Percentiles rank a stretch among this genome's conserved stretches.
Evolutionary conservation across 2,113 vertebrate species (phyloP).

Genomic region (Nothobranchius furzeri): DNA sequence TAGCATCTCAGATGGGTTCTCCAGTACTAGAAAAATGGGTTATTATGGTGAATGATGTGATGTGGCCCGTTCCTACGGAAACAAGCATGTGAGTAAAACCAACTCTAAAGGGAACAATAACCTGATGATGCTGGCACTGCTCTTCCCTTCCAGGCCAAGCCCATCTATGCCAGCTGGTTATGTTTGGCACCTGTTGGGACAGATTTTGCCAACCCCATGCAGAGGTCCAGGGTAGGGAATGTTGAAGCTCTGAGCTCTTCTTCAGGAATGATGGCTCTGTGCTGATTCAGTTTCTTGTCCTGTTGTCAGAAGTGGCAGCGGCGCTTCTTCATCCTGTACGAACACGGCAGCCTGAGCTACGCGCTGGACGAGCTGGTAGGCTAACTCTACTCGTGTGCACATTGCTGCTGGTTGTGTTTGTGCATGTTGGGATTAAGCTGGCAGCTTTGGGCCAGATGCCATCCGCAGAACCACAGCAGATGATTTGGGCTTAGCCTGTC

Average conservation of each 20-base stretch:
- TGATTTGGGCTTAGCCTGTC: conserved; percentile 58
- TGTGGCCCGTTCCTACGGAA: no score
- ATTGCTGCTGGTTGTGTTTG: conserved; percentile 1
- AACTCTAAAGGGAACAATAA: no score
- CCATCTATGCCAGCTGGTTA: conserved; percentile 75
- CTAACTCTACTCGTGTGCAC: not conserved
- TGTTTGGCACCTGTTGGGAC: conserved; percentile 79
- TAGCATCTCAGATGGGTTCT: no score
- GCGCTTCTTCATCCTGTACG: conserved; percentile 77
- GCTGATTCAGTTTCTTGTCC: not conserved
- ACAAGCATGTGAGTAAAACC: no score
- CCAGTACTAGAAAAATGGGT: no score
- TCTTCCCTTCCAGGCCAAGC: conserved; percentile 62
- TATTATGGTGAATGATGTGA: no score
- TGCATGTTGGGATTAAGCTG: conserved; percentile 20
- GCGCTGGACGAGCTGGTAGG: conserved; percentile 77
- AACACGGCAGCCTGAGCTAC: conserved; percentile 73
- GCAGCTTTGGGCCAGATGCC: conserved; percentile 69
- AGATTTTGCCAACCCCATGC: conserved; percentile 74
- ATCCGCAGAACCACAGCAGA: conserved; percentile 50
- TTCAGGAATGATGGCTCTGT: no score
- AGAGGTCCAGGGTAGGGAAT: conserved; percentile 69
- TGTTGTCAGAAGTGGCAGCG: conserved; percentile 76
- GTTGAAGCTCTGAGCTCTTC: not conserved
- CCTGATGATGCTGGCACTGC: not conserved